Base-by-base conservation (phyloP, 2,888 invertebrate genomes). In the Clunio marinus region DNA sequence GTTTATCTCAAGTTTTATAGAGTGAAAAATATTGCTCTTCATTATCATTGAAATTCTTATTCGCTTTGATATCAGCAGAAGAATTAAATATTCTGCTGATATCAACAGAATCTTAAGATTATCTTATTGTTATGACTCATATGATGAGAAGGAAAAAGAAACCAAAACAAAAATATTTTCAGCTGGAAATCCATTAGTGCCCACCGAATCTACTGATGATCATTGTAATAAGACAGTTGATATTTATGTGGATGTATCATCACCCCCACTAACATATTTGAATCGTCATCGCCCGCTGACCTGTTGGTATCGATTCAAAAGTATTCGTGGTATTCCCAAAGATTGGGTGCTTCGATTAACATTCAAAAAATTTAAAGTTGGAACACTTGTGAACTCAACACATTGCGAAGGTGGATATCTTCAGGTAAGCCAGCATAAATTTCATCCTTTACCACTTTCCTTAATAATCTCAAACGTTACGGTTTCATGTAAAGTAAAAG, bases 191-290 rank as follows among this genome's bases (percentile, higher is more conserved):
- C 57, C 60, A 45, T 28, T 46, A 45, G 59, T 45, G 27, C 69
- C 77, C 81, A 81, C 83, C 77, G 87, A 87, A 73, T 83, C 84
- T 69, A 88, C 87, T 77, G 85, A 90, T 73, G 93, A 92, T 80
- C 91, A 93, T 76, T 95, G 94, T 81, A 94, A 94, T 81, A 93
- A 93, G 80, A 94, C 94, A 10, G 93, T 94, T 73, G 93, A 93
- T 75, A 91, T 94, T 72, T 93, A 93, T 80, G 93, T 94, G 76
- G 93, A 93, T 76, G 91, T 95, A 58, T 88, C 91, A 20, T 92
- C 91, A 71, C 94, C 94, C 27, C 89, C 91, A 72, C 88, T 94
- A 77, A 91, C 88, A 45, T 81, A 86, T 37, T 87, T 88, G 72
- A 93, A 90, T 77, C 86, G 88, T 74, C 93, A 93, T 4, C 86